A percentile compares a stretch with the other conserved stretches of the same genome.
These are phyloP conservation scores for Phaethornis superciliosus DNA, from an alignment of 2,113 vertebrate genomes.

Conservation along the genomic window DNA sequence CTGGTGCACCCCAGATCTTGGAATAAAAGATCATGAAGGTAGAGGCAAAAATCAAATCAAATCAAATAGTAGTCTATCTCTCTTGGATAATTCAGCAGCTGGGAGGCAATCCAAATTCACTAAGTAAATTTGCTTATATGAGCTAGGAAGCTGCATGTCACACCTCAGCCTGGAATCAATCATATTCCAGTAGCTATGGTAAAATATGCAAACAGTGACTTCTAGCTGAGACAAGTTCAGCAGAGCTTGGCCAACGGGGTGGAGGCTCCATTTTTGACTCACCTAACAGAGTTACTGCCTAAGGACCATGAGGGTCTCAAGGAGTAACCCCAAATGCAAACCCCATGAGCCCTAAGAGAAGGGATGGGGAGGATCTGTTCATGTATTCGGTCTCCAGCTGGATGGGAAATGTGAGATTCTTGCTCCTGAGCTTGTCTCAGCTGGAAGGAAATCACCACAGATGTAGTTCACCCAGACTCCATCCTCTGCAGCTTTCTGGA, in stretches of 20 bases:
- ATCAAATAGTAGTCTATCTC: background rate
- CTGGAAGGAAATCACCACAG: background rate
- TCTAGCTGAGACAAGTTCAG: conserved; percentile 57
- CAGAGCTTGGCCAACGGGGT: background rate
- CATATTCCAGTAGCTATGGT: conserved; percentile 19
- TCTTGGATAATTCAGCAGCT: background rate
- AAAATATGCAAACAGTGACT: conserved; percentile 36
- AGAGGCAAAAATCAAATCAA: background rate
- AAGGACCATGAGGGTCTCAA: background rate
- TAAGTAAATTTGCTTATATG: background rate
- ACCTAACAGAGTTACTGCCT: background rate
- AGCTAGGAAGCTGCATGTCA: conserved; percentile 14
- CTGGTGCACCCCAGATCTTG: background rate
- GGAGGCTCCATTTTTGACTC: conserved; percentile 21
- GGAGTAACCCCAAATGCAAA: background rate
- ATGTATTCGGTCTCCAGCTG: background rate
- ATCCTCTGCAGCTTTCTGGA: background rate
- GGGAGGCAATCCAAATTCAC: conserved; percentile 26
- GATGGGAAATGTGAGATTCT: background rate
- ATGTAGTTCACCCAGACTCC: background rate
- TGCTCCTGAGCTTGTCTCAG: background rate
- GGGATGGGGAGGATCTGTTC: background rate
- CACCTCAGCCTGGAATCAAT: conserved; percentile 42
- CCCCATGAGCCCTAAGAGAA: background rate
- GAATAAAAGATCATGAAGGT: background rate